These are phyloP conservation scores for Pelusios castaneus DNA, from an alignment of 2,113 vertebrate species.

Conservation along the genomic window DNA sequence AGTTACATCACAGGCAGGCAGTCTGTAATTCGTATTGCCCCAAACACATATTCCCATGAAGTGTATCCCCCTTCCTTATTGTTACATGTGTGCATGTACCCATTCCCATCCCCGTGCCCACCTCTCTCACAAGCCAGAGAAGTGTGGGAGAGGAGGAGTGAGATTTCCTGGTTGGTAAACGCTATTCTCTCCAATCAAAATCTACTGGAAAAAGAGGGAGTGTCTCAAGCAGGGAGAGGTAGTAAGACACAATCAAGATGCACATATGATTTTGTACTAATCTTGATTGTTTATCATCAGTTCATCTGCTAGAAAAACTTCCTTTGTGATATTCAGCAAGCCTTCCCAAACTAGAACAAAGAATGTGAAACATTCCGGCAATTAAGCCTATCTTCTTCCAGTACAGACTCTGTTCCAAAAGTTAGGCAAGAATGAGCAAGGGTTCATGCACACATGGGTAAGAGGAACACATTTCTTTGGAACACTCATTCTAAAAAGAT, in stretches of 20 bases:
- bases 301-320: background rate
- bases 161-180: background rate
- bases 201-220: background rate
- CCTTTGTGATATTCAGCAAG: background rate
- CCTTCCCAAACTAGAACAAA: background rate
- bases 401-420: background rate
- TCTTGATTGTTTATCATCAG: background rate
- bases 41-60: background rate
- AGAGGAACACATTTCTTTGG: background rate
- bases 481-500: background rate
- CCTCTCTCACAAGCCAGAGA: background rate
- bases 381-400: background rate
- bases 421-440: background rate
- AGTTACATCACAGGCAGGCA: background rate
- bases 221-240: background rate
- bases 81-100: background rate
- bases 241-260: background rate
- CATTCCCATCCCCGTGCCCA: too few species aligned
- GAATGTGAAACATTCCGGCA: accelerated
- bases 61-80: background rate
- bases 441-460: background rate
- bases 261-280: background rate
- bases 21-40: conserved; percentile 4
- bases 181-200: accelerated
- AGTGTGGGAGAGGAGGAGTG: accelerated